phyloP scores from a whole-genome alignment of 2,797 vertebrate genomes.

The Sternotherus odoratus region DNA sequence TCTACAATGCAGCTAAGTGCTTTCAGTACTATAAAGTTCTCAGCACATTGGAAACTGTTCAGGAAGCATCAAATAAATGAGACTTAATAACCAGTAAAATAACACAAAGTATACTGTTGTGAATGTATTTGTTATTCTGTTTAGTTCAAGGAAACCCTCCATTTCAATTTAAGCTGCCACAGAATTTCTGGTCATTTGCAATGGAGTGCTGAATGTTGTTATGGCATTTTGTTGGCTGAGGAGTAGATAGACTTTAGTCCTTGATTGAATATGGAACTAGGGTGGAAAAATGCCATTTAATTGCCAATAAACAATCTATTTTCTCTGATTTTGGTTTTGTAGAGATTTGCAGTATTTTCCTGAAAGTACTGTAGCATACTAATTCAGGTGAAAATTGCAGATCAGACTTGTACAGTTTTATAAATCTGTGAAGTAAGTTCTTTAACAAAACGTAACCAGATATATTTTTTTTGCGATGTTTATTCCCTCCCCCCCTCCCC shows the following conservation, averaged over 20 bases:
- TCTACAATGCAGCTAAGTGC: neutral
- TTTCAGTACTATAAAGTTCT: neutral
- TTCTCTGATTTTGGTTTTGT: neutral
- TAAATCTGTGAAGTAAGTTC: rapidly evolving
- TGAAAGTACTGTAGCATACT: neutral
- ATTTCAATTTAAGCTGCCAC: neutral
- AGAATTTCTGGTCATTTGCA: neutral
- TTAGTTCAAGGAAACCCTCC: neutral
- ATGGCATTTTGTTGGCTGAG: neutral
- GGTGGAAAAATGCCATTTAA: neutral
- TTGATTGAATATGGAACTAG: neutral
- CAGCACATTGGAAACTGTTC: neutral
- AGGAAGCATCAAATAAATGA: neutral
- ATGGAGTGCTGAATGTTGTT: neutral
- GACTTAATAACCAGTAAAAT: neutral
- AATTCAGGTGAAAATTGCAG: neutral
- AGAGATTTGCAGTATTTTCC: neutral
- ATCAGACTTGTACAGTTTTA: neutral
- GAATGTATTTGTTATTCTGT: neutral
- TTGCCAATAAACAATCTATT: rapidly evolving
- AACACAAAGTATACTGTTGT: neutral
- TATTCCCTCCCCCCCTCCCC: no score
- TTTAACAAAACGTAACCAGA: neutral
- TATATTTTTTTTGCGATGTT: neutral
- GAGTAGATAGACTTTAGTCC: neutral